Percentiles rank a stretch among this genome's conserved stretches.
These are phyloP conservation scores for Muscicapa adusta DNA, from an alignment of 2,113 vertebrate species.

Conservation along the genomic window DNA sequence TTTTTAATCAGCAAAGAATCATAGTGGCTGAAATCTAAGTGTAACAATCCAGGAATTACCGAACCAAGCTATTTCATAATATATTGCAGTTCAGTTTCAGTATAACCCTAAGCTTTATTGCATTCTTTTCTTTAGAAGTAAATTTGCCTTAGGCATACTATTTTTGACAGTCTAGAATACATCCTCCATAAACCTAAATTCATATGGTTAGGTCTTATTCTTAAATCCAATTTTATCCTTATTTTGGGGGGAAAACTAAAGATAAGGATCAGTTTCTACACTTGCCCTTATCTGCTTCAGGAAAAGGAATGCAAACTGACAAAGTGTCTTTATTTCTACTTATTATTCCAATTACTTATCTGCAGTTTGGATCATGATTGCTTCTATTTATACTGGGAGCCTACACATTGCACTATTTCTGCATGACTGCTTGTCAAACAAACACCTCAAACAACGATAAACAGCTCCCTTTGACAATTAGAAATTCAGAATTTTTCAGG, in stretches of 20 bases:
- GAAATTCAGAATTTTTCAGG: slow-evolving; percentile 36
- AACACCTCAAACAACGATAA: slow-evolving; percentile 56
- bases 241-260: slow-evolving; percentile 4
- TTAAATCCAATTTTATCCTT: slow-evolving; percentile 52
- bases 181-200: slow-evolving; percentile 52
- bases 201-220: slow-evolving; percentile 34
- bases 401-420: slow-evolving; percentile 66
- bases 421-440: slow-evolving; percentile 65
- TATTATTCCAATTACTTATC: slow-evolving; percentile 66
- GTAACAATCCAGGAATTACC: slow-evolving; percentile 4
- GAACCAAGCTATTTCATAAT: not conserved
- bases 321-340: slow-evolving; percentile 63
- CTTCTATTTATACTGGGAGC: slow-evolving; percentile 60
- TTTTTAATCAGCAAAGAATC: not conserved
- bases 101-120: slow-evolving; percentile 31
- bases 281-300: slow-evolving; percentile 6
- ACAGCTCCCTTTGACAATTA: slow-evolving; percentile 50
- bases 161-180: slow-evolving; percentile 44
- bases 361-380: slow-evolving; percentile 53
- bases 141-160: slow-evolving; percentile 37
- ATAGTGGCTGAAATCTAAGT: not conserved
- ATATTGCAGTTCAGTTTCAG: slow-evolving; percentile 8
- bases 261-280: slow-evolving; percentile 32
- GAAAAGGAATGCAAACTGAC: slow-evolving; percentile 56
- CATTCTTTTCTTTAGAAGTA: slow-evolving; percentile 43